phyloP scores from a whole-genome alignment of 2,797 vertebrate genomes.

The Rhynchotus rufescens region DNA sequence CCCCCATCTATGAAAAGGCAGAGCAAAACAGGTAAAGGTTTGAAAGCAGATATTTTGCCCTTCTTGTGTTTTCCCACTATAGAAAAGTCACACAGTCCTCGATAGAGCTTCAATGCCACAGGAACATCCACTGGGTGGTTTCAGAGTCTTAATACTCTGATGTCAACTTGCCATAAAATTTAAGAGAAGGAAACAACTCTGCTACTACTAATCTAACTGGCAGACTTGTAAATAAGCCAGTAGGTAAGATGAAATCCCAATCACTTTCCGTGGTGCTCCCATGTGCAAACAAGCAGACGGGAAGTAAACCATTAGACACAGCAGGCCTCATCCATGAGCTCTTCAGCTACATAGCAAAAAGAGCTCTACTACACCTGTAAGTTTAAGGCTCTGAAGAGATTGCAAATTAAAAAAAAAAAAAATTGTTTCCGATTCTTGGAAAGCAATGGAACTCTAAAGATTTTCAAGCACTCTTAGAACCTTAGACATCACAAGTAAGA shows the following conservation, averaged over 20 bases:
- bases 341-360: not conserved
- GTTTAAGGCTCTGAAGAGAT: not conserved
- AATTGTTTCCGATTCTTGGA: not conserved
- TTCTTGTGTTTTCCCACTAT: not conserved
- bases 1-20: not conserved
- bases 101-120: fast-evolving
- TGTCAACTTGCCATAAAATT: not conserved
- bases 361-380: not conserved
- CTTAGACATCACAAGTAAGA: not conserved
- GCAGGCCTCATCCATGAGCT: not conserved
- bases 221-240: not conserved
- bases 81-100: not conserved
- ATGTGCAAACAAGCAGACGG: constrained; percentile 16
- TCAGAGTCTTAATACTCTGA: not conserved
- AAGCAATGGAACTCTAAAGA: not conserved
- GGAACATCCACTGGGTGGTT: not conserved
- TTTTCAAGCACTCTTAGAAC: not conserved
- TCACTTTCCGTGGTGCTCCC: not conserved
- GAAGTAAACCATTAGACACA: not conserved
- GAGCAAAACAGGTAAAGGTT: not conserved
- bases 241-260: not conserved
- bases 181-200: not conserved
- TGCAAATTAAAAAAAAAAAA: not conserved
- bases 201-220: not conserved
- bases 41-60: not conserved